Evolutionary conservation across 2,797 vertebrate species (phyloP), one percentile per base, ranked within the genome.

Genomic region (Benthosema pterotum): DNA sequence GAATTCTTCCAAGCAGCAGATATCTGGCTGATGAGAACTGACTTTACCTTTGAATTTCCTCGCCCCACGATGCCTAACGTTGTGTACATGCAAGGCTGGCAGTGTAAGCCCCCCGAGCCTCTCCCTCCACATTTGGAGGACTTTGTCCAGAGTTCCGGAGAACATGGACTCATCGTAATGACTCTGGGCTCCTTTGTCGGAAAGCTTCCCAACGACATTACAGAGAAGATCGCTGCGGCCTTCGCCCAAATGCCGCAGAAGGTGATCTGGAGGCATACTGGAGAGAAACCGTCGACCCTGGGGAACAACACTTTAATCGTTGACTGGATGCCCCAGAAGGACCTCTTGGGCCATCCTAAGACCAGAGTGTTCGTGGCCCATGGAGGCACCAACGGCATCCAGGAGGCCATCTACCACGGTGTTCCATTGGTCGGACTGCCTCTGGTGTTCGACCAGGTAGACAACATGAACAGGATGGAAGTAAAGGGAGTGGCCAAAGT

Each of bases 61-160:
- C 70, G 87, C 11, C 89, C 88, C 8, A 91, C 87, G 2, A 88
- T 92, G 90, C 90, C 91, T 57, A 91, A 91, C 6, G 3, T 89
- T 0, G 42, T 91, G 42, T 92, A 92, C 66, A 87, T 92, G 66
- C 76, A 83, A 7, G 90, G 91, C 9, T 90, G 91, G 52, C 90
- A 92, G 63, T 91, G 91, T 83, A 83, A 81, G 68, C 74, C 87
- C 11, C 69, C 88, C 9, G 80, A 82, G 56, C 79, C 84, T 0
- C 79, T 90, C 14, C 22, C 84, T 3, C 69, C 75, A 38, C 83
- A 88, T 0, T 63, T 90, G 1, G 85, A 85, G 42, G 79, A 75
- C 11, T 89, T 88, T 60, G 78, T 79, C 12, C 77, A 85, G 54
- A 87, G 82, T 6, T 85, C 87, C 0, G 84, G 85, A 3, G 83